A percentile compares a stretch with the other conserved stretches of the same genome.
phyloP scores from a whole-genome alignment of 2,888 invertebrate genomes.

The Dynastes hyllus region DNA sequence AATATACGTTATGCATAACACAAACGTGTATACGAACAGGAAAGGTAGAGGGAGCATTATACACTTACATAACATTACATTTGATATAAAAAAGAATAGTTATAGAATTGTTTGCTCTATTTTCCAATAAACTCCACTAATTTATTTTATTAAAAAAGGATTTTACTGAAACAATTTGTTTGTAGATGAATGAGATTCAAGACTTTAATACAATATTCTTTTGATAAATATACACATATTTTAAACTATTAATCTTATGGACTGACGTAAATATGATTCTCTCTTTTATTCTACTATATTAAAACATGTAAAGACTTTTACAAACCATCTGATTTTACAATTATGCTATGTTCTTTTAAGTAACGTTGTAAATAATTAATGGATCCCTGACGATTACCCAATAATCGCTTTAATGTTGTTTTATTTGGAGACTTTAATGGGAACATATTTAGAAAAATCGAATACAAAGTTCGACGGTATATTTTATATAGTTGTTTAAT shows the following conservation, averaged over 20 bases:
- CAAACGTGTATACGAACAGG: conserved; percentile 22
- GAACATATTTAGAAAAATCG: too few species aligned
- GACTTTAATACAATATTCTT: conserved; percentile 9
- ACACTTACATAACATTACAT: conserved; percentile 39
- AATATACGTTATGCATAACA: conserved; percentile 28
- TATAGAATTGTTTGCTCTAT: not conserved
- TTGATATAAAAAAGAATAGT: conserved; percentile 23
- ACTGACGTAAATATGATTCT: conserved; percentile 10
- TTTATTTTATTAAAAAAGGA: conserved; percentile 23
- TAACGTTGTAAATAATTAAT: not conserved
- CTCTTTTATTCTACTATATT: not conserved
- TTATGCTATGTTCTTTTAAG: not conserved
- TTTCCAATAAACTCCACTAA: conserved; percentile 5
- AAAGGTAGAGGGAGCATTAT: conserved; percentile 28
- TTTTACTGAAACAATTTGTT: not conserved
- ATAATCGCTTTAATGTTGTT: too few species aligned
- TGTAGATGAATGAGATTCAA: not conserved
- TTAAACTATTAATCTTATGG: conserved; percentile 31
- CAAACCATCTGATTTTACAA: too few species aligned
- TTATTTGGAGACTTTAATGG: too few species aligned
- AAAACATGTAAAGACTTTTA: too few species aligned
- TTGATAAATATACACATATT: conserved; percentile 36
- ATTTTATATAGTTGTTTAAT: too few species aligned
- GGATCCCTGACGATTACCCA: too few species aligned
- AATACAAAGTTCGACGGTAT: too few species aligned